Evolutionary conservation across 2,888 invertebrate genomes (phyloP).

Genomic region (Parapristionchus giblindavisi): DNA sequence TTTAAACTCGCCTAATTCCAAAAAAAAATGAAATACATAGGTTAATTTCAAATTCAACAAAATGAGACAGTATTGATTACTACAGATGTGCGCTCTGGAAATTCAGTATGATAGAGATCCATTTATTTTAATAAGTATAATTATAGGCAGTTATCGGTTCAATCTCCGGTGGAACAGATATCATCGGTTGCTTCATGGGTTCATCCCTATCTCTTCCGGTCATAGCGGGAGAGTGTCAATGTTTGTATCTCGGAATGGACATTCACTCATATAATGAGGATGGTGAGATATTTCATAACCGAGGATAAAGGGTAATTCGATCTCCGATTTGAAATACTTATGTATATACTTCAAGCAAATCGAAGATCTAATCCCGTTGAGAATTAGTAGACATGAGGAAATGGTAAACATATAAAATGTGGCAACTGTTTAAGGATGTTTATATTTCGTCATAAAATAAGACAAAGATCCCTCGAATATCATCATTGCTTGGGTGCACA

Average conservation of each 20-base stretch:
- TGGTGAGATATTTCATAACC: constrained; percentile 65
- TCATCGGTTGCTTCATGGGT: constrained; percentile 76
- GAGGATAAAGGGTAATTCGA: no score
- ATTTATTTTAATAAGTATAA: neutral
- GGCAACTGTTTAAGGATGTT: no score
- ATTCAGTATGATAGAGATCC: neutral
- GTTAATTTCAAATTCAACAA: neutral
- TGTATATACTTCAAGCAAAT: no score
- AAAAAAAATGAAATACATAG: neutral
- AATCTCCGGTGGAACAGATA: constrained; percentile 75
- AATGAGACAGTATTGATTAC: neutral
- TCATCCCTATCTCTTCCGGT: constrained; percentile 74
- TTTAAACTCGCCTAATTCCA: no score
- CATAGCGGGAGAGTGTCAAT: constrained; percentile 75
- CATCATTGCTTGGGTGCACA: no score
- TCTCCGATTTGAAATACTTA: no score
- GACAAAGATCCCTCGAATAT: no score
- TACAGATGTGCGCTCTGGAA: neutral
- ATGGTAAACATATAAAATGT: no score
- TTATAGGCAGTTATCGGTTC: constrained; percentile 60
- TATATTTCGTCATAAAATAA: no score
- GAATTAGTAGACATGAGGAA: no score
- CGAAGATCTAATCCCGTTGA: no score
- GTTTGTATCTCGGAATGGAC: constrained; percentile 74
- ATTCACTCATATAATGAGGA: constrained; percentile 72